A percentile compares a stretch with the other conserved stretches of the same genome.
phyloP scores from a whole-genome alignment of 2,797 vertebrate species.

The Limnodromus scolopaceus region DNA sequence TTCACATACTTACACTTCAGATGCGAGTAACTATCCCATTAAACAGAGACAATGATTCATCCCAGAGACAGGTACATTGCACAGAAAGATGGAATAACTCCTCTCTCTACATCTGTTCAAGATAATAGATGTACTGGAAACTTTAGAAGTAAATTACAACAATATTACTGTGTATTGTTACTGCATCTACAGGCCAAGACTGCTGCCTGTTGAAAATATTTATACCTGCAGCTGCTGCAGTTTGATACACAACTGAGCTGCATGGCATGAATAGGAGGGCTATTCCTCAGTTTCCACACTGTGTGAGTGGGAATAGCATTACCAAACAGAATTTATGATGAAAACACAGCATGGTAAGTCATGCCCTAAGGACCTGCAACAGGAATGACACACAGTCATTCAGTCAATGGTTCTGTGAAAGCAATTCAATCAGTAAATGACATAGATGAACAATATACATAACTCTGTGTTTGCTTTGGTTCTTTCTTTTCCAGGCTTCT shows the following conservation, averaged over 20 bases:
- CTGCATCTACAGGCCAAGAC: neutral
- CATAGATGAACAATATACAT: neutral
- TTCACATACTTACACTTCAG: neutral
- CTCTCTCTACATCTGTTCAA: neutral
- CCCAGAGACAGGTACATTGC: neutral
- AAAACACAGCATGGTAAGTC: neutral
- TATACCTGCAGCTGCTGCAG: neutral
- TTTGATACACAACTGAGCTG: neutral
- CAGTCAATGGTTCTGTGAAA: neutral
- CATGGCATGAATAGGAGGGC: neutral
- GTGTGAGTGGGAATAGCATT: neutral
- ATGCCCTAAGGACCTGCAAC: neutral
- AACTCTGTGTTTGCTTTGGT: neutral
- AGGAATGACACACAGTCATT: neutral
- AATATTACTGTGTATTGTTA: neutral
- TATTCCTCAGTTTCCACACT: neutral
- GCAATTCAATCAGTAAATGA: neutral
- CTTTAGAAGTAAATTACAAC: neutral
- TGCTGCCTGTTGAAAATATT: neutral
- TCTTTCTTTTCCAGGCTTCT: neutral
- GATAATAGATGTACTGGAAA: neutral
- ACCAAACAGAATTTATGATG: neutral
- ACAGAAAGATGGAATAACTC: neutral
- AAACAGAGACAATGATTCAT: neutral
- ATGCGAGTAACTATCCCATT: neutral